Percentiles rank a stretch among this genome's conserved stretches.
phyloP scores from a whole-genome alignment of 2,888 invertebrate genomes.

The Lepidocyrtinus sp. region DNA sequence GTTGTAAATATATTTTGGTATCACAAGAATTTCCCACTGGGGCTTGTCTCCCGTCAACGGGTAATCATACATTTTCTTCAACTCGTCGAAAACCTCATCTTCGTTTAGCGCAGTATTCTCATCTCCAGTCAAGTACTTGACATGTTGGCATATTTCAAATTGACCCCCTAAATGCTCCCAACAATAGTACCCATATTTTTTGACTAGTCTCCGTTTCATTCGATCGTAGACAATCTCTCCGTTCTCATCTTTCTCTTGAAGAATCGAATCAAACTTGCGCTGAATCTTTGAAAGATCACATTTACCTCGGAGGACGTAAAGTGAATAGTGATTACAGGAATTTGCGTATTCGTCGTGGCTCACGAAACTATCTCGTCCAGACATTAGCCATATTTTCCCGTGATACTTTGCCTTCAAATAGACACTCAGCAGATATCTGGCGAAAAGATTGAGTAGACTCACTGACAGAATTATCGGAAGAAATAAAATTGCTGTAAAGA shows the following conservation, averaged over 20 bases:
- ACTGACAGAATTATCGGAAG: slow-evolving; percentile 52
- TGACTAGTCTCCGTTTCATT: slow-evolving; percentile 62
- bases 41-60: slow-evolving; percentile 63
- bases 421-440: slow-evolving; percentile 28
- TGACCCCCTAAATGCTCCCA: slow-evolving; percentile 61
- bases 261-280: slow-evolving; percentile 51
- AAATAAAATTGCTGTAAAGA: slow-evolving; percentile 55
- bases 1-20: slow-evolving; percentile 62
- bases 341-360: slow-evolving; percentile 62
- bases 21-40: slow-evolving; percentile 67
- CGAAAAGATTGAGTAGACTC: slow-evolving; percentile 41
- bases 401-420: slow-evolving; percentile 38
- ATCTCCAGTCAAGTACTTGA: slow-evolving; percentile 55
- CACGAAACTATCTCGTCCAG: slow-evolving; percentile 58
- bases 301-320: slow-evolving; percentile 65
- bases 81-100: slow-evolving; percentile 59
- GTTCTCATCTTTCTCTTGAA: slow-evolving; percentile 39
- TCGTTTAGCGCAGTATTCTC: slow-evolving; percentile 49
- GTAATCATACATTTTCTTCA: slow-evolving; percentile 60
- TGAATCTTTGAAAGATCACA: slow-evolving; percentile 62
- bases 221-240: slow-evolving; percentile 59
- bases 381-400: slow-evolving; percentile 54
- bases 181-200: slow-evolving; percentile 60
- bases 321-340: slow-evolving; percentile 65
- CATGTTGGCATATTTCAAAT: slow-evolving; percentile 60